Evolutionary conservation across 2,888 invertebrate genomes (phyloP), one percentile per base, ranked within the genome.

Genomic region (Eueremaeus valkanovi): DNA sequence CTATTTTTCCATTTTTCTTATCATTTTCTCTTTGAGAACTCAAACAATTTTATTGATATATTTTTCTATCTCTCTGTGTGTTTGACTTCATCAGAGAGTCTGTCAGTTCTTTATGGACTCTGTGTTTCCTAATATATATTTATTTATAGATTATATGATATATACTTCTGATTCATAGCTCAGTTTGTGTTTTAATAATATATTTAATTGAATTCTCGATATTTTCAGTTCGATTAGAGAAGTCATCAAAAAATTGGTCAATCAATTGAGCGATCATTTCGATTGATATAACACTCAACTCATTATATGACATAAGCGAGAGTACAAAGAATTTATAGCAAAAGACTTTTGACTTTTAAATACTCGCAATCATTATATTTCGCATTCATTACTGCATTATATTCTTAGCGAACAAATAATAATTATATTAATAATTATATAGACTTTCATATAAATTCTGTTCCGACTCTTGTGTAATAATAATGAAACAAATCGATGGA

Each of bases 401-500:
- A 3, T 45, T 45, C 16, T 58, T 29, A 58, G 16, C 24, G 58
- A 58, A 58, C 31, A 29, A 58, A 58, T 58, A 58, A 29, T 31
- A 58, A 29, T 31, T 45, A 13, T 45, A 45, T 45, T 45, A 11
- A 45, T 11, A 45, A 16, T 45, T 16, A 45, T 45, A 36, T 8
- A 5, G 18, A 45, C 18, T 45, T 11, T 45, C 18, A 16, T 45
- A 11, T 36, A 11, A 8, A 36, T 36, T 36, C 6, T 8, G 11
- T 8, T 11, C 45, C 9, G 16, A 45, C 18, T 45, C 16, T 13
- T 13, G 45, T 45, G 16, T 45, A 16, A 16, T 45, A 16, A 45
- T 31, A 31, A 66, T 66, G 66, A 66, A 66, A 66, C 66, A 66
- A 66, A 66, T 40, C 66, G 66, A 66, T 40, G 66, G 66, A 36